Evolutionary conservation across 2,888 invertebrate genomes (phyloP), one percentile per base, ranked within the genome.

Genomic region (Meiosimyza decipiens): DNA sequence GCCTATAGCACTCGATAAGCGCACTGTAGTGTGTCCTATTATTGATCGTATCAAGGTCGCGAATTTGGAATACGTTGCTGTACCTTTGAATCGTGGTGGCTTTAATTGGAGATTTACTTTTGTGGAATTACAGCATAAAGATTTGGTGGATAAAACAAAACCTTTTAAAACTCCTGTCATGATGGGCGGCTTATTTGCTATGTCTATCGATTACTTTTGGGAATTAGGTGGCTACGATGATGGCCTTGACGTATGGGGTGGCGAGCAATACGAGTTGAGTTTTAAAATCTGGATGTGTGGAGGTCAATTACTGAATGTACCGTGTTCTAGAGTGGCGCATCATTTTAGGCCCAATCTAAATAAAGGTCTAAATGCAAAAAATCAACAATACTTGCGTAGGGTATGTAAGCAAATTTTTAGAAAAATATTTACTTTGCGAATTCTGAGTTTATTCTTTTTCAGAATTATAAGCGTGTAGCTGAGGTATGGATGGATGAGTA

Each of bases 401-500:
- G 84, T 85, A 74, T 70, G 6, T 6, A 40, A 28, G 28, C 4
- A 28, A 22, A 28, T 28, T 28, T 28, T 28, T 28, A 28, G 28
- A 28, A 28, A 28, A 40, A 12, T 62, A 16, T 18, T 13, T 47
- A 22, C 22, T 28, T 6, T 3, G 15, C 6, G 6, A 52, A 33
- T n/a, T 54, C 2, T 28, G 22, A 2, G 9, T 2, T 11, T 60
- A 6, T 33, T 40, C 4, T 51, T 40, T 65, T 59, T 33, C 65
- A 95, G 94, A 98, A 98, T 87, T 97, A 96, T 86, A 91, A 93
- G 59, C 91, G 98, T 74, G 98, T 98, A 0, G 97, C 98, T 0
- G 96, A 96, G 82, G 98, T 98, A 5, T 99, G 99, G 99, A 98
- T 99, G 98, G 99, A 99, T 84, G 98, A 99, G 82, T 99, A 97